phyloP scores from a whole-genome alignment of 2,113 vertebrate species.

The Oncorhynchus gorbuscha region DNA sequence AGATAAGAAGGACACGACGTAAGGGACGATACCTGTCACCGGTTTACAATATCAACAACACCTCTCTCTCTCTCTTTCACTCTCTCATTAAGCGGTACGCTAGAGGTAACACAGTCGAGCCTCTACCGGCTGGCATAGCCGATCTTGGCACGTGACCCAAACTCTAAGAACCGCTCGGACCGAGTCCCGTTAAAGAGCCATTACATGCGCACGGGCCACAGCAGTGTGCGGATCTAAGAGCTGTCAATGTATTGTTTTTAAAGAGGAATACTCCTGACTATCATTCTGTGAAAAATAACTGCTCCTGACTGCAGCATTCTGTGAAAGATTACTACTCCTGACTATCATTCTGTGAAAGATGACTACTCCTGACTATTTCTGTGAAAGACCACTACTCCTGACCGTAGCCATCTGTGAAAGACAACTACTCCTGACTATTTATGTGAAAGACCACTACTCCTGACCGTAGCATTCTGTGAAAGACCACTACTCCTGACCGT shows the following conservation, averaged over 20 bases:
- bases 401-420: too few species aligned
- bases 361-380: too few species aligned
- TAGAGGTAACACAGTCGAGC: conserved; percentile 32
- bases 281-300: too few species aligned
- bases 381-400: fast-evolving
- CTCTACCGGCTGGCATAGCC: conserved; percentile 19
- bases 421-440: too few species aligned
- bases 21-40: conserved; percentile 30
- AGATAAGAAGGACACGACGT: neutral
- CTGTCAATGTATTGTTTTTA: too few species aligned
- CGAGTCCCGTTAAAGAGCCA: conserved; percentile 31
- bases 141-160: conserved; percentile 40
- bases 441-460: too few species aligned
- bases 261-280: too few species aligned
- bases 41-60: conserved; percentile 37
- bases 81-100: conserved; percentile 8
- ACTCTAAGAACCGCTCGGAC: conserved; percentile 1
- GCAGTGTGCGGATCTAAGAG: neutral
- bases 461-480: too few species aligned
- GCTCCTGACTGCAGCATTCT: too few species aligned
- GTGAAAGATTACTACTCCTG: too few species aligned
- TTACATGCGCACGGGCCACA: neutral
- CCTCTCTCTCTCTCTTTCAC: neutral
- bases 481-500: too few species aligned
- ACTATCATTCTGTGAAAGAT: too few species aligned